Evolutionary conservation across 2,888 invertebrate species (phyloP).

Genomic region (Chrysina gloriosa): DNA sequence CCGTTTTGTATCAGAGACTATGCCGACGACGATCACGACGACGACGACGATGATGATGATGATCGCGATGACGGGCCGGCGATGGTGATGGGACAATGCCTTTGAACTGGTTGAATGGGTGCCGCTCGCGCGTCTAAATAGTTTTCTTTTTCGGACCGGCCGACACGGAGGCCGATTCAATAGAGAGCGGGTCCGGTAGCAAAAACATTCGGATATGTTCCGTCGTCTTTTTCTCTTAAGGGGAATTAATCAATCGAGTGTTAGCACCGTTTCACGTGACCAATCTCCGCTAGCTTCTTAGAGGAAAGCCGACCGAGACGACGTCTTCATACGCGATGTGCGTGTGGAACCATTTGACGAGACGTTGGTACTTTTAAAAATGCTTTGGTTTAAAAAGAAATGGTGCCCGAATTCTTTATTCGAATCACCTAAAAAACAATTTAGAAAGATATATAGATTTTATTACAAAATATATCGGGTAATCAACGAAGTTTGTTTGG

Average conservation of each 20-base stretch:
- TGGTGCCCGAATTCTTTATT: no score
- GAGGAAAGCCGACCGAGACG: conserved; percentile 19
- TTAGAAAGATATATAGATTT: no score
- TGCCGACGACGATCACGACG: conserved; percentile 8
- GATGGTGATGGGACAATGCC: conserved; percentile 39
- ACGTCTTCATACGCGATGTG: conserved; percentile 42
- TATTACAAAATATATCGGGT: no score
- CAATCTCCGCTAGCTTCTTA: conserved; percentile 41
- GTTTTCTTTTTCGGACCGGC: conserved; percentile 36
- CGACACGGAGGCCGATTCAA: conserved; percentile 34
- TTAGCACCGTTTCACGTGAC: conserved; percentile 47
- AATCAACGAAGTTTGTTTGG: no score
- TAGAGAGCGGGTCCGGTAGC: conserved; percentile 41
- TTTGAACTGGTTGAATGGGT: conserved; percentile 42
- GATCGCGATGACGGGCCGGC: conserved; percentile 28
- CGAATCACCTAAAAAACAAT: no score
- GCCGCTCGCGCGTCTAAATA: conserved; percentile 43
- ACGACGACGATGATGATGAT: conserved; percentile 19
- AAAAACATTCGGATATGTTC: conserved; percentile 44
- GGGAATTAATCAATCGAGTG: conserved; percentile 45
- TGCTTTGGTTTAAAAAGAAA: no score
- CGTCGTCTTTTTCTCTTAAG: conserved; percentile 32
- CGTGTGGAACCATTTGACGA: no score
- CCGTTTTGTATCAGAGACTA: conserved; percentile 39
- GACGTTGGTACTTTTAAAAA: no score